phyloP scores from a whole-genome alignment of 2,113 vertebrate species.

The Prolemur simus region DNA sequence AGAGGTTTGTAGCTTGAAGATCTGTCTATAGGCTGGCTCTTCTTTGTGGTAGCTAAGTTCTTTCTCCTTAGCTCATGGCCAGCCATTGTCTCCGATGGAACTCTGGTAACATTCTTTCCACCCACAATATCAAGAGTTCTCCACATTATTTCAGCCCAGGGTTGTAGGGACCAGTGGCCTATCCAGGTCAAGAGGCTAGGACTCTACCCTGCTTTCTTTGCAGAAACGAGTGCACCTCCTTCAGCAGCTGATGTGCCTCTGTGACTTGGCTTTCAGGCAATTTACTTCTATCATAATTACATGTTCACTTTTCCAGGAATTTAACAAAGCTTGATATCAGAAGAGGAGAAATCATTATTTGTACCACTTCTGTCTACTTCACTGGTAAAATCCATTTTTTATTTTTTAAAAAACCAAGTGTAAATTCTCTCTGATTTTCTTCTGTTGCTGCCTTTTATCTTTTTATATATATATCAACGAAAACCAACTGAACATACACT shows the following conservation, averaged over 20 bases:
- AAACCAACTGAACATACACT: not conserved
- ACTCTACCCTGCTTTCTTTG: slow-evolving; percentile 9
- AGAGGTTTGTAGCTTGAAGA: not conserved
- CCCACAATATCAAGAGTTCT: slow-evolving; percentile 43
- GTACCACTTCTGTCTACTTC: not conserved
- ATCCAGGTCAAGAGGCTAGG: slow-evolving; percentile 33
- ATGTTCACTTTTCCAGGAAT: not conserved
- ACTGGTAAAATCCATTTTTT: slow-evolving; percentile 24
- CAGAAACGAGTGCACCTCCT: slow-evolving; percentile 5
- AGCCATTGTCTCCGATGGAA: slow-evolving; percentile 59
- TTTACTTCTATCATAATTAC: slow-evolving; percentile 54
- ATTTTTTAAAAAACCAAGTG: not conserved
- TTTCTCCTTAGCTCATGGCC: slow-evolving; percentile 41
- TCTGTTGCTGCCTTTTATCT: slow-evolving; percentile 26
- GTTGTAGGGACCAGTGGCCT: slow-evolving; percentile 37
- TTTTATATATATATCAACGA: slow-evolving; percentile 50
- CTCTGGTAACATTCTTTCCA: slow-evolving; percentile 72
- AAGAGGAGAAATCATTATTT: slow-evolving; percentile 18
- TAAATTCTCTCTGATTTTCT: not conserved
- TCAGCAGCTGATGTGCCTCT: slow-evolving; percentile 29
- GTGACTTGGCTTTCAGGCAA: slow-evolving; percentile 36
- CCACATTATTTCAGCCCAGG: slow-evolving; percentile 19
- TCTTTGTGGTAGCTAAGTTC: slow-evolving; percentile 47
- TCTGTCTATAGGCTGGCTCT: not conserved
- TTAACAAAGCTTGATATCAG: not conserved